Evolutionary conservation across 2,113 vertebrate species (phyloP), one percentile per base, ranked within the genome.

Genomic region (Epinephelus moara): DNA sequence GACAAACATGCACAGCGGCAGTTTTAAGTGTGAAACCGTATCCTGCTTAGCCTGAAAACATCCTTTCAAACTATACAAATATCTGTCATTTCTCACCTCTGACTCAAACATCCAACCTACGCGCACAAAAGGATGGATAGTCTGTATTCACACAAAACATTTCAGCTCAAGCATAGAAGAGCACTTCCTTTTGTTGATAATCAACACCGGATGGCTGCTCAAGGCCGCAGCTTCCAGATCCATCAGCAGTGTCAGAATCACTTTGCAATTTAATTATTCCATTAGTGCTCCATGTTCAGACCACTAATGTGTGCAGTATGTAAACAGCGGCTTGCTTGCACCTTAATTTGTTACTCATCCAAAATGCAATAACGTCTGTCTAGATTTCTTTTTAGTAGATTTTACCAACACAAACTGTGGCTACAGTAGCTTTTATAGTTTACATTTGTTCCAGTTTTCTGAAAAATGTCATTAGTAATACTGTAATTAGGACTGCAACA

Each of bases 261-360:
- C 19, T 62, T 15, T 45, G n/a, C 14, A 33, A 30, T 42, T 64
- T 23, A 14, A 53, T 67, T 15, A 6, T 7, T 27, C 67, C 33
- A 64, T 70, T 75, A 70, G 59, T 45, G 77, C 63, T 40, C 5
- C 13, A 11, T 15, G 50, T 30, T n/a, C 50, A 64, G 33, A 63
- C 27, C 12, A 0, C 42, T 76, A 2, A 66, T 52, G 42, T 45
- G n/a, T 30, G 30, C 30, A 30, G 30, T 30, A 23, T 49, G 27
- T 27, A 23, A 52, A 67, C 30, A 60, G 25, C 6, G 21, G 52
- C 21, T 37, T 23, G 42, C 11, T 60, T 12, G 23, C 23, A 69
- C 25, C 40, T 33, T 25, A 5, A 19, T 81, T 21, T 64, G 30
- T 30, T n/a, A 42, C 57, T 25, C 8, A 50, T 42, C 12, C 53